These are phyloP conservation scores for Diploptera punctata DNA, from an alignment of 2,888 invertebrate species.

Conservation along the genomic window DNA sequence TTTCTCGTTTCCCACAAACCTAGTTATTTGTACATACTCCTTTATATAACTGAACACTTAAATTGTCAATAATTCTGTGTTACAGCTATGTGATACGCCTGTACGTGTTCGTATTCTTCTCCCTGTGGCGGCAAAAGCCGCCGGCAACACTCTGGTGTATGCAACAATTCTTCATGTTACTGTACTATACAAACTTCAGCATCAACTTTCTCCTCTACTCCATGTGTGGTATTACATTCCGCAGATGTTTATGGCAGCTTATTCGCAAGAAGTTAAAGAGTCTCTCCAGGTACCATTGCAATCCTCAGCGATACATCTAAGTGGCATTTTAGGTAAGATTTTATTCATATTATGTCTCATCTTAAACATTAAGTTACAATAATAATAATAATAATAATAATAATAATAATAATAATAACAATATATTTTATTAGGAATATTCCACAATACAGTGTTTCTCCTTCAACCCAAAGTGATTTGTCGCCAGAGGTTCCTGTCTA, in stretches of 20 bases:
- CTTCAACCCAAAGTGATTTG: too few relatives aligned
- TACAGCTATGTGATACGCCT: conserved; percentile 62
- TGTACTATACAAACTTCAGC: conserved; percentile 71
- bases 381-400: neutral
- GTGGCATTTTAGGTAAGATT: neutral
- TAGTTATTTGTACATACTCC: too few relatives aligned
- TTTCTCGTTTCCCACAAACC: too few relatives aligned
- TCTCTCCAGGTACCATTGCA: conserved; percentile 52
- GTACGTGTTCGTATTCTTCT: conserved; percentile 59
- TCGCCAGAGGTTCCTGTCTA: too few relatives aligned
- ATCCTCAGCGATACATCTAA: conserved; percentile 45
- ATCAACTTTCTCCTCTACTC: conserved; percentile 69
- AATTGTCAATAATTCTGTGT: conserved; percentile 3
- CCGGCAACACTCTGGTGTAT: conserved; percentile 59
- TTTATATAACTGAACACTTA: too few relatives aligned
- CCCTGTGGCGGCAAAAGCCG: conserved; percentile 55
- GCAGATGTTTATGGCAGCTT: conserved; percentile 61
- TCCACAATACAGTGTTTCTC: too few relatives aligned
- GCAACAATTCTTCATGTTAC: conserved; percentile 65
- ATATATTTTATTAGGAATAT: too few relatives aligned
- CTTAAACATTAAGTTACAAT: neutral
- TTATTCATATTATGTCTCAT: neutral
- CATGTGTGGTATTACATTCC: conserved; percentile 66
- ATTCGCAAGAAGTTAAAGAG: conserved; percentile 57
- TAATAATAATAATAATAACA: neutral